Evolutionary conservation across 2,113 vertebrate species (phyloP).

Genomic region (Entomyzon cyanotis): DNA sequence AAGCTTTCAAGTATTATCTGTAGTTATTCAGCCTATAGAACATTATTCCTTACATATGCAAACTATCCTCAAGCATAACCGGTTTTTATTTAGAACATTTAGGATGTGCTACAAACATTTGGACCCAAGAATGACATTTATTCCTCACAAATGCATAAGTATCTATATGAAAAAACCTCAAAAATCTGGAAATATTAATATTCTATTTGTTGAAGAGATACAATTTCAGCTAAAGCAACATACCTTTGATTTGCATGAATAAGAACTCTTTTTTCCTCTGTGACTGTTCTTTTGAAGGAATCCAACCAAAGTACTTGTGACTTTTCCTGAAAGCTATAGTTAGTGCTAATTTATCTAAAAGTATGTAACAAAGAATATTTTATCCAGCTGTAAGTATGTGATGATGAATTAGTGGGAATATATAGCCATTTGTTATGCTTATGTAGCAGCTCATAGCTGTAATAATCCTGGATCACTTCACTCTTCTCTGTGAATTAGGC

Average conservation of each 20-base stretch:
- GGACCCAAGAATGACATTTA: not conserved
- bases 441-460: not conserved
- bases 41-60: not conserved
- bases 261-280: not conserved
- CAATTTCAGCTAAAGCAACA: not conserved
- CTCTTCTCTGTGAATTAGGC: not conserved
- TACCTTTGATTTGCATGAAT: not conserved
- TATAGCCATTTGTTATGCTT: not conserved
- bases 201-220: not conserved
- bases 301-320: not conserved
- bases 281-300: not conserved
- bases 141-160: not conserved
- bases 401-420: not conserved
- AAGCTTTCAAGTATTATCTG: not conserved
- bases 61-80: not conserved
- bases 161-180: not conserved
- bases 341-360: not conserved
- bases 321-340: not conserved
- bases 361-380: not conserved
- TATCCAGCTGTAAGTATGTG: not conserved
- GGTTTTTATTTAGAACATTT: not conserved
- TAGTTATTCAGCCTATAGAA: not conserved
- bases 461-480: constrained; percentile 1
- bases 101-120: not conserved
- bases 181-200: not conserved